These are phyloP conservation scores for Muscicapa adusta DNA, from an alignment of 2,113 vertebrate species.

Conservation along the genomic window DNA sequence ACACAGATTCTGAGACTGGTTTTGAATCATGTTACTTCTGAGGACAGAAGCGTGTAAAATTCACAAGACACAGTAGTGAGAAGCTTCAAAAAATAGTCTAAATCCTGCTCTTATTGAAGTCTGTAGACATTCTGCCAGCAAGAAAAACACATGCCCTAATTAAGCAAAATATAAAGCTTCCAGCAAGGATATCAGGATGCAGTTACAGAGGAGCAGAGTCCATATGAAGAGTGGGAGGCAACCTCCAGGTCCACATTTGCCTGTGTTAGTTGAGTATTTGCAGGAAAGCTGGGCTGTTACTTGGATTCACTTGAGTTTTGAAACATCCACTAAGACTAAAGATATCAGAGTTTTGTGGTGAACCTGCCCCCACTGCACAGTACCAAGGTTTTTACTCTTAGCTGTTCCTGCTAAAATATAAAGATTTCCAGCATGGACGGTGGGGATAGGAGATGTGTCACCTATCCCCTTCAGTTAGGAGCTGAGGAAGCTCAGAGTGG, in stretches of 20 bases:
- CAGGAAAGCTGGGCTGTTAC: background rate
- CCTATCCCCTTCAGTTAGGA: background rate
- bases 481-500: background rate
- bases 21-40: background rate
- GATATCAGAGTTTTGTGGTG: background rate
- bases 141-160: background rate
- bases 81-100: background rate
- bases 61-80: background rate
- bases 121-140: background rate
- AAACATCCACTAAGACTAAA: background rate
- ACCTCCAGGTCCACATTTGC: background rate
- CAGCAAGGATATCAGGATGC: background rate
- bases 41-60: background rate
- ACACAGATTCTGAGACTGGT: too few species aligned
- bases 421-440: background rate
- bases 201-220: fast-evolving
- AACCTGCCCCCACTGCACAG: background rate
- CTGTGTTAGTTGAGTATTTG: background rate
- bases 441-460: background rate
- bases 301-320: background rate
- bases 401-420: background rate
- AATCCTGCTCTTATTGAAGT: background rate
- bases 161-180: background rate
- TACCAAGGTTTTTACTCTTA: background rate
- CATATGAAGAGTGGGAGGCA: background rate